Evolutionary conservation across 1,140 invertebrate genomes (phyloP).

Genomic region (Leptopilina clavipes): DNA sequence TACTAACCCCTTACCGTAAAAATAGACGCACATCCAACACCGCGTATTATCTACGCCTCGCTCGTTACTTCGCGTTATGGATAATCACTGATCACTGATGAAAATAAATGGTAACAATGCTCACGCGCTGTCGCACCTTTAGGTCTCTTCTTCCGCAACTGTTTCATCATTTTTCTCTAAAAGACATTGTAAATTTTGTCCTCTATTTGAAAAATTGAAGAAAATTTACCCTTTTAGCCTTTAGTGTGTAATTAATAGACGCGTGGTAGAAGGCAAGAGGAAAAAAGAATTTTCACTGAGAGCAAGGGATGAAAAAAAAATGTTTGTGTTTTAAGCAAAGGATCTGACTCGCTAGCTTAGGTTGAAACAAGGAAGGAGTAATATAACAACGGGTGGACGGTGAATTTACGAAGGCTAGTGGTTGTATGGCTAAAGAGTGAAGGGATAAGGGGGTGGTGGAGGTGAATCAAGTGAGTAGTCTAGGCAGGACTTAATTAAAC

Average conservation of each 20-base stretch:
- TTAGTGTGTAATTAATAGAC: slow-evolving; percentile 38
- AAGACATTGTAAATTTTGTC: too few relatives aligned
- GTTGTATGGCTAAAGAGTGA: slow-evolving; percentile 31
- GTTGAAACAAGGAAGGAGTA: slow-evolving; percentile 9
- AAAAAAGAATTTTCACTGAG: slow-evolving; percentile 14
- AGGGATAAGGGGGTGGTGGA: slow-evolving; percentile 50
- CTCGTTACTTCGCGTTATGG: slow-evolving; percentile 54
- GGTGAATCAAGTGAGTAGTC: slow-evolving; percentile 64
- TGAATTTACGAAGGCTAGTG: slow-evolving; percentile 23
- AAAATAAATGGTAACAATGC: slow-evolving; percentile 20
- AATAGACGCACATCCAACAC: slow-evolving; percentile 59
- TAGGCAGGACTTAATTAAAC: slow-evolving; percentile 75
- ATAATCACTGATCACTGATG: slow-evolving; percentile 51
- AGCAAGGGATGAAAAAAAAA: slow-evolving; percentile 35
- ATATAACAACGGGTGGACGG: not conserved
- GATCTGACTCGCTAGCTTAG: not conserved
- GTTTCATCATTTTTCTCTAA: too few relatives aligned
- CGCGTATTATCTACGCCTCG: slow-evolving; percentile 55
- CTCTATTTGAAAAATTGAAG: not conserved
- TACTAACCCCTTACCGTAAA: slow-evolving; percentile 65
- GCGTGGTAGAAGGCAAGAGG: slow-evolving; percentile 25
- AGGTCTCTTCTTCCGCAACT: slow-evolving; percentile 21
- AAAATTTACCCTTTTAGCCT: not conserved
- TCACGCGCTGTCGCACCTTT: not conserved
- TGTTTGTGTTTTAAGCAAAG: slow-evolving; percentile 11